phyloP scores from a whole-genome alignment of 2,113 vertebrate genomes.

The Oenanthe oenanthe region DNA sequence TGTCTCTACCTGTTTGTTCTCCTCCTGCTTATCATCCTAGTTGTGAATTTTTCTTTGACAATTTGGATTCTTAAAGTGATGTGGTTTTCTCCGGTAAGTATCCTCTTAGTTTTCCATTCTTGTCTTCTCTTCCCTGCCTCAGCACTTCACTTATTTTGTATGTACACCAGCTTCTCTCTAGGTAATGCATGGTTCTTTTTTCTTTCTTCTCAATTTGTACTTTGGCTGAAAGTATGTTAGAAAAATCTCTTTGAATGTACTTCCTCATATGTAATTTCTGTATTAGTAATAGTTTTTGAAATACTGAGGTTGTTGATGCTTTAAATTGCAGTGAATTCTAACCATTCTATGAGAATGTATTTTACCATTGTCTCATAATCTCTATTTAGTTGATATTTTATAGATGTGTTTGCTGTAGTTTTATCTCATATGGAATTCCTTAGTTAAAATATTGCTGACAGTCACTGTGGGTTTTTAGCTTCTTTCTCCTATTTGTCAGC shows the following conservation, averaged over 20 bases:
- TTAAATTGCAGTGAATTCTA: neutral
- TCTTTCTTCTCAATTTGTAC: neutral
- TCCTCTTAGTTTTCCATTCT: neutral
- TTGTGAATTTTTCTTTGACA: constrained; percentile 93
- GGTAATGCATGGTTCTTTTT: neutral
- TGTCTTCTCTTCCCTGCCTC: neutral
- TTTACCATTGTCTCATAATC: neutral
- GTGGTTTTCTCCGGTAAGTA: constrained; percentile 95
- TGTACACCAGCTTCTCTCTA: neutral
- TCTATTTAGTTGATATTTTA: neutral
- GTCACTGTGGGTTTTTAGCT: neutral
- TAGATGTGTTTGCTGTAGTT: neutral
- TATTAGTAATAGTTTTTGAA: neutral
- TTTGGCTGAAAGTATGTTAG: neutral
- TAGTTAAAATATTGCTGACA: neutral
- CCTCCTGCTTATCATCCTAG: constrained; percentile 88
- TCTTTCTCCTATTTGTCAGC: neutral
- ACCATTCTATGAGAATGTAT: neutral
- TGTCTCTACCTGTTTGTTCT: constrained; percentile 96
- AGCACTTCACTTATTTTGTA: neutral
- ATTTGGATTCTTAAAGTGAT: constrained; percentile 98
- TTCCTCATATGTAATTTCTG: neutral
- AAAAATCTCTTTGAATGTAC: neutral
- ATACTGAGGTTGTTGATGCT: neutral
- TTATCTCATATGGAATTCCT: neutral